phyloP scores from a whole-genome alignment of 2,888 invertebrate species.

The Quadroppia sp. region DNA sequence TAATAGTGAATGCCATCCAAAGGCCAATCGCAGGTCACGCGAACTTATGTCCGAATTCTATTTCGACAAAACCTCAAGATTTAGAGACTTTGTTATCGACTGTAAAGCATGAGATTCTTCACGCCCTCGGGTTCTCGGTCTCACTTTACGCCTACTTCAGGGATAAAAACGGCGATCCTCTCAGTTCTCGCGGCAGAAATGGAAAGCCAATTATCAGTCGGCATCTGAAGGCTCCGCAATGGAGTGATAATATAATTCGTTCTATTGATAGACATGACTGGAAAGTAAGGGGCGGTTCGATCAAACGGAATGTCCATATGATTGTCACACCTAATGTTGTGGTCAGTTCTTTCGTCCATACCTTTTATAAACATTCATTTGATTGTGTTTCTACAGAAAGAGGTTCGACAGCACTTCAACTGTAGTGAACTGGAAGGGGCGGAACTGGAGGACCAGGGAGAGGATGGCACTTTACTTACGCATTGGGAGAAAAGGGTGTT shows the following conservation, averaged over 20 bases:
- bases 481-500: slow-evolving; percentile 99
- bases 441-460: slow-evolving; percentile 96
- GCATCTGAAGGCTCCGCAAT: slow-evolving; percentile 75
- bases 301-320: slow-evolving; percentile 72
- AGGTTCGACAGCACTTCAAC: slow-evolving; percentile 82
- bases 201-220: slow-evolving; percentile 84
- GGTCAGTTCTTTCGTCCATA: slow-evolving; percentile 48
- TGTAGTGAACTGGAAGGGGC: slow-evolving; percentile 86
- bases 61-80: slow-evolving; percentile 85
- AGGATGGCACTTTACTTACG: slow-evolving; percentile 91
- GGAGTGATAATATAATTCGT: slow-evolving; percentile 83
- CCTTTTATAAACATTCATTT: slow-evolving; percentile 3
- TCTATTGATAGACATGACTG: slow-evolving; percentile 67
- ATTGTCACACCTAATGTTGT: slow-evolving; percentile 87
- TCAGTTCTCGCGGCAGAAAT: slow-evolving; percentile 74
- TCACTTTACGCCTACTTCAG: slow-evolving; percentile 81
- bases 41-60: slow-evolving; percentile 91
- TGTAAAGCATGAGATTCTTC: slow-evolving; percentile 96
- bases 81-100: slow-evolving; percentile 86
- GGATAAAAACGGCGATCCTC: slow-evolving; percentile 79
- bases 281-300: slow-evolving; percentile 71
- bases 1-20: slow-evolving; percentile 49
- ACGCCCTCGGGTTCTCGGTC: slow-evolving; percentile 63
- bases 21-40: slow-evolving; percentile 98
- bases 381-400: slow-evolving; percentile 56